phyloP scores from a whole-genome alignment of 1,140 invertebrate genomes.

The Laupala kohalensis region DNA sequence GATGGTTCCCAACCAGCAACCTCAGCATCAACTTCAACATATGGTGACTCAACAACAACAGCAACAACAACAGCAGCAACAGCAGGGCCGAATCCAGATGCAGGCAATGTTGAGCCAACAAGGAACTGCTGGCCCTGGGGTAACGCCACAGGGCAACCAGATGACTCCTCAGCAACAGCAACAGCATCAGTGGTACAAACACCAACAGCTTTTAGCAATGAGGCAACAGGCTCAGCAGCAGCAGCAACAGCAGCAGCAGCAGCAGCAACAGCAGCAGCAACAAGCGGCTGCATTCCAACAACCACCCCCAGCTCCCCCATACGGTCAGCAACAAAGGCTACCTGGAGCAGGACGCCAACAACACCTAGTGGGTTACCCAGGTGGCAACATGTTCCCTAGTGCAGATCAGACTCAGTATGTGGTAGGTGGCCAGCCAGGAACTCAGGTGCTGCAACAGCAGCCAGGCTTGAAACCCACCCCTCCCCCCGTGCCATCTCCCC shows the following conservation, averaged over 20 bases:
- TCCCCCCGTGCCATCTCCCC: conserved; percentile 50
- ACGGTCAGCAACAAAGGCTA: conserved; percentile 20
- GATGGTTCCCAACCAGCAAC: conserved; percentile 8
- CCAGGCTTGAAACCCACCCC: conserved; percentile 44
- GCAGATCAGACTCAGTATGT: conserved; percentile 9
- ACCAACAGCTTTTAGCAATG: conserved; percentile 38
- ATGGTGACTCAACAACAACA: conserved; percentile 39
- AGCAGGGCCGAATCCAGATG: conserved; percentile 35
- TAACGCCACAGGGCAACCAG: conserved; percentile 23
- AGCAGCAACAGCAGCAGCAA: conserved; percentile 35
- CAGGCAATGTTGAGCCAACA: conserved; percentile 32
- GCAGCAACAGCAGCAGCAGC: conserved; percentile 34
- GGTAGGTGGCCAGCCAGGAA: neutral
- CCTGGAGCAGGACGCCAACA: conserved; percentile 7
- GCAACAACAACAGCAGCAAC: conserved; percentile 23
- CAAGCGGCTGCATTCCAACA: conserved; percentile 27
- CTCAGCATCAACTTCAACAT: conserved; percentile 28
- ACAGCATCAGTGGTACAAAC: conserved; percentile 30
- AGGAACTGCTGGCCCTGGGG: conserved; percentile 20
- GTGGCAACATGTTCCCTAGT: neutral
- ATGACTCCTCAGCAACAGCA: conserved; percentile 28
- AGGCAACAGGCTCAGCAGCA: conserved; percentile 36
- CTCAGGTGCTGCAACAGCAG: conserved; percentile 6
- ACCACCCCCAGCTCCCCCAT: conserved; percentile 18
- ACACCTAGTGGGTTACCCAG: neutral